phyloP scores from a whole-genome alignment of 2,113 vertebrate species.

The Eleginops maclovinus region DNA sequence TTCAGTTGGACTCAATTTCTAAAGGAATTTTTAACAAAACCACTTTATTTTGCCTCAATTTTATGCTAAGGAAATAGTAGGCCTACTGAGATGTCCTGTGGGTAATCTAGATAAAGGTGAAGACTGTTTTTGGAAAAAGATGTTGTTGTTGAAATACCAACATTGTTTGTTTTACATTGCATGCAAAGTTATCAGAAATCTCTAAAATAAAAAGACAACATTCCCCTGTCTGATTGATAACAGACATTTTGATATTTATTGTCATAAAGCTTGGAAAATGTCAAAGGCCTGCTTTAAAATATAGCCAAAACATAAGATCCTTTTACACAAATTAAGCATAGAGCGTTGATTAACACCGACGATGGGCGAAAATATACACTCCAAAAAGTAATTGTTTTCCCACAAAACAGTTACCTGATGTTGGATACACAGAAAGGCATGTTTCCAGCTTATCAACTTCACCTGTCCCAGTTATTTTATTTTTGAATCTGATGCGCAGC shows the following conservation, averaged over 20 bases:
- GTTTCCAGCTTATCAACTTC: slow-evolving; percentile 40
- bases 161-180: neutral
- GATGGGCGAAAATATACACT: slow-evolving; percentile 12
- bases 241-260: neutral
- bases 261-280: neutral
- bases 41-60: neutral
- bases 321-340: neutral
- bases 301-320: neutral
- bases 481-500: neutral
- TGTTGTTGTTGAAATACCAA: neutral
- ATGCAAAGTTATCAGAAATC: neutral
- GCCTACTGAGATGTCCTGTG: neutral
- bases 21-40: neutral
- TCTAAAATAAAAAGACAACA: too few relatives aligned
- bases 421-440: neutral
- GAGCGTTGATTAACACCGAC: neutral
- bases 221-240: neutral
- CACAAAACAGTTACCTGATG: neutral
- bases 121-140: neutral
- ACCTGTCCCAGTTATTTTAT: slow-evolving; percentile 24
- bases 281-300: neutral
- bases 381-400: neutral
- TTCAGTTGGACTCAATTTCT: neutral
- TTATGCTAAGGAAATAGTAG: neutral
- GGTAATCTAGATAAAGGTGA: neutral